phyloP scores from a whole-genome alignment of 2,888 invertebrate species.

The Conomelus anceps region DNA sequence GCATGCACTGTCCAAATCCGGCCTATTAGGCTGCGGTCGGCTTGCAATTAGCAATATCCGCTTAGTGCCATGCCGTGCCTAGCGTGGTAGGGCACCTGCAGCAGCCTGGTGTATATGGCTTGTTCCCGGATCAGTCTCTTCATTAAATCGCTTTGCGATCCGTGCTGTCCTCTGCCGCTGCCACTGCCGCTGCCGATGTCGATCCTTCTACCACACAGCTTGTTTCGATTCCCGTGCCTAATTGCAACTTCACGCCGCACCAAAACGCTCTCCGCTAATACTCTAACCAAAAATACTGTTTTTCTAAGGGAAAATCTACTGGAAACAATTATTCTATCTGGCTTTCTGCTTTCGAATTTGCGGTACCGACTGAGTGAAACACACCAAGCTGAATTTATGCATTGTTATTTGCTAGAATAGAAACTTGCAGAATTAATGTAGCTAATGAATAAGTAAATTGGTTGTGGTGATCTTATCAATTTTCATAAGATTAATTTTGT shows the following conservation, averaged over 20 bases:
- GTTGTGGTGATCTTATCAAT: too few species aligned
- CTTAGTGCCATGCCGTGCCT: background rate
- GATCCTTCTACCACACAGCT: too few species aligned
- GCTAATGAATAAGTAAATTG: too few species aligned
- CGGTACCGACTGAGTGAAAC: constrained; percentile 4
- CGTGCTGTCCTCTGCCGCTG: too few species aligned
- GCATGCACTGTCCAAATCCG: background rate
- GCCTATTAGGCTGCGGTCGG: constrained; percentile 6
- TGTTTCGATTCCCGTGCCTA: background rate
- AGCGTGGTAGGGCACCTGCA: background rate
- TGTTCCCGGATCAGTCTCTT: background rate
- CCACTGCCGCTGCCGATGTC: too few species aligned
- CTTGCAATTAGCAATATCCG: constrained; percentile 6
- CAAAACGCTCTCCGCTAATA: too few species aligned
- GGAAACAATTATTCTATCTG: background rate
- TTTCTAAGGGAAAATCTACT: background rate
- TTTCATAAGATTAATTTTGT: too few species aligned
- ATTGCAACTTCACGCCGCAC: background rate
- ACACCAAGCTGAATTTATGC: background rate
- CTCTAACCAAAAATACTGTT: background rate
- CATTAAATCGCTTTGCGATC: background rate
- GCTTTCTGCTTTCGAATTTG: background rate
- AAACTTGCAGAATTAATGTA: too few species aligned
- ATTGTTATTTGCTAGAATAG: too few species aligned
- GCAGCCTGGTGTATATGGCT: background rate